Conservation (phyloP, 1,140 invertebrate species). For the Antheraea pernyi region DNA sequence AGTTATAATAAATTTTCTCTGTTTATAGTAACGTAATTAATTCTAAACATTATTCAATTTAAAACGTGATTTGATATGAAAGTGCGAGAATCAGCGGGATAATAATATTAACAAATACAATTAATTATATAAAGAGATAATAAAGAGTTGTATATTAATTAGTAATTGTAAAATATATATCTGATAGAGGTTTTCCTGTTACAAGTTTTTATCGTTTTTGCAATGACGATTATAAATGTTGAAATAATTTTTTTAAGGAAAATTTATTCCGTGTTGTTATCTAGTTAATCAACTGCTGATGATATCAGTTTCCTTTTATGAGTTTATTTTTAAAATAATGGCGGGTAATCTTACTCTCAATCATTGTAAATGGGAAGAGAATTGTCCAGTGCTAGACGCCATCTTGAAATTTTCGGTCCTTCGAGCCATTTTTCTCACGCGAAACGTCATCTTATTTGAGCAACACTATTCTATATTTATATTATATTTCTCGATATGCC, state of each 20-base stretch:
- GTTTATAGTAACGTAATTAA: too few relatives aligned
- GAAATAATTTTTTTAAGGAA: background rate
- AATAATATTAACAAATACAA: background rate
- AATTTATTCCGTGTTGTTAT: background rate
- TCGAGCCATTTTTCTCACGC: too few relatives aligned
- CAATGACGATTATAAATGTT: background rate
- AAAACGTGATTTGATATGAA: background rate
- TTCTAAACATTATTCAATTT: too few relatives aligned
- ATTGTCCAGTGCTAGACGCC: too few relatives aligned
- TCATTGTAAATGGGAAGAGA: background rate
- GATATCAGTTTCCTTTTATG: background rate
- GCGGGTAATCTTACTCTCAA: too few relatives aligned
- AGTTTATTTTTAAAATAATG: background rate
- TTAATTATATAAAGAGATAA: slow-evolving; percentile 1
- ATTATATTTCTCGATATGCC: too few relatives aligned
- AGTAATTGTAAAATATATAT: slow-evolving; percentile 23
- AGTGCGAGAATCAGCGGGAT: background rate
- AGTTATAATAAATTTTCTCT: too few relatives aligned
- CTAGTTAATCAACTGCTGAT: background rate
- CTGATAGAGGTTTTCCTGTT: slow-evolving; percentile 39
- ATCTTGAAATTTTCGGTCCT: too few relatives aligned
- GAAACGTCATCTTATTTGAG: too few relatives aligned
- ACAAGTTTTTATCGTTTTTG: background rate
- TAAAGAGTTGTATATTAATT: slow-evolving; percentile 5
- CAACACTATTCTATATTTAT: too few relatives aligned